These are phyloP conservation scores for Morone chrysops DNA, from an alignment of 2,113 vertebrate genomes.

Conservation along the genomic window DNA sequence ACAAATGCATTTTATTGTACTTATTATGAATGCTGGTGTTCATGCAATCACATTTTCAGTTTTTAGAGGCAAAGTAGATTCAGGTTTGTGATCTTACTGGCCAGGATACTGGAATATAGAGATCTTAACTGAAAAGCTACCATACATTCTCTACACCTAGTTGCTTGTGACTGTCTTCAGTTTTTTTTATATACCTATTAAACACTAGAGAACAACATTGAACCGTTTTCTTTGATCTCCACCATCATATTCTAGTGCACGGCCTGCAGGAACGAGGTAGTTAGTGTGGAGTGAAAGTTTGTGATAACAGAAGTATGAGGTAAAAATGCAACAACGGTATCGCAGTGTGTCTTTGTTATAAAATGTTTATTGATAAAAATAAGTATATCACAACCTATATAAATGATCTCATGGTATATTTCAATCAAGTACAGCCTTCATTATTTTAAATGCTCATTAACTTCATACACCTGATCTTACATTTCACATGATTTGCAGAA, in stretches of 20 bases:
- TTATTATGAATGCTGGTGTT: not conserved
- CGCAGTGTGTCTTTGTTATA: not conserved
- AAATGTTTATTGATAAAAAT: constrained; percentile 67
- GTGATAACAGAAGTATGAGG: not conserved
- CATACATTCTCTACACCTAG: not conserved
- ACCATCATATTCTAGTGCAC: not conserved
- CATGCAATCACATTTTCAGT: too few species aligned
- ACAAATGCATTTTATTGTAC: not conserved
- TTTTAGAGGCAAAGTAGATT: too few species aligned
- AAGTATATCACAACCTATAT: not conserved
- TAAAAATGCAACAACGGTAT: not conserved
- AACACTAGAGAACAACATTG: not conserved
- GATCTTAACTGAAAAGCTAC: not conserved
- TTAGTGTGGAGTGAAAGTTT: not conserved
- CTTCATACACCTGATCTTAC: constrained; percentile 6
- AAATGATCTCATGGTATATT: constrained; percentile 24
- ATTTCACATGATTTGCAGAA: constrained; percentile 42
- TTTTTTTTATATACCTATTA: not conserved
- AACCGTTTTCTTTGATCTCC: not conserved
- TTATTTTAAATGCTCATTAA: constrained; percentile 22
- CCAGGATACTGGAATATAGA: not conserved
- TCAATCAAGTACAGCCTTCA: constrained; percentile 38
- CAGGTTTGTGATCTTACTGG: not conserved
- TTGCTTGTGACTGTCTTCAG: not conserved
- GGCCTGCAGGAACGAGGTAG: not conserved